These are phyloP conservation scores for Bhutanitis thaidina DNA, from an alignment of 2,888 invertebrate genomes.

Conservation along the genomic window DNA sequence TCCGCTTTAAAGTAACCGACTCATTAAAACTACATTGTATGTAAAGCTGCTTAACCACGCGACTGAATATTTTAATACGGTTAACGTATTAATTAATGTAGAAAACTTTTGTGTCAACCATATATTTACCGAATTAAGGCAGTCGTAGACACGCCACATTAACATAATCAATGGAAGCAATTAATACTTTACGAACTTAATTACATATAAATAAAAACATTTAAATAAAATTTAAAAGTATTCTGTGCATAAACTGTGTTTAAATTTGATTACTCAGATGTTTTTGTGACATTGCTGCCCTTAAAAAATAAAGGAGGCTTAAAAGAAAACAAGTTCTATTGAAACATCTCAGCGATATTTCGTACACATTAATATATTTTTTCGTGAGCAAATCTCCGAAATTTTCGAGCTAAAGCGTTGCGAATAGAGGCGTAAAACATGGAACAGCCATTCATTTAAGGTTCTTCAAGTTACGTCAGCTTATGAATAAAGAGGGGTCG, in stretches of 20 bases:
- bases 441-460: constrained; percentile 78
- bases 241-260: not conserved
- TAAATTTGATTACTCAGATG: not conserved
- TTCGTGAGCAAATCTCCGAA: constrained; percentile 60
- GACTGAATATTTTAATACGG: constrained; percentile 36
- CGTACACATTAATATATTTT: constrained; percentile 26
- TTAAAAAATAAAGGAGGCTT: not conserved
- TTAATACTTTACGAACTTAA: not conserved
- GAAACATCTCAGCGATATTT: constrained; percentile 15
- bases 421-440: constrained; percentile 78
- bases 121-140: not conserved
- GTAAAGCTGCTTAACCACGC: constrained; percentile 37
- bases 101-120: constrained; percentile 20
- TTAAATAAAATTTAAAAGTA: too few relatives aligned
- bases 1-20: constrained; percentile 47
- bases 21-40: constrained; percentile 63
- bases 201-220: too few relatives aligned
- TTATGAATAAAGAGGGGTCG: constrained; percentile 75
- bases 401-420: constrained; percentile 70
- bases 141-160: not conserved
- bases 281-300: not conserved
- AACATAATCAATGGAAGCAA: constrained; percentile 9
- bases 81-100: constrained; percentile 45
- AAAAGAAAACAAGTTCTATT: not conserved
- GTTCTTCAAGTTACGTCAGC: constrained; percentile 71